Conservation (phyloP, 2,797 vertebrate genomes). For the Xenops minutus region DNA sequence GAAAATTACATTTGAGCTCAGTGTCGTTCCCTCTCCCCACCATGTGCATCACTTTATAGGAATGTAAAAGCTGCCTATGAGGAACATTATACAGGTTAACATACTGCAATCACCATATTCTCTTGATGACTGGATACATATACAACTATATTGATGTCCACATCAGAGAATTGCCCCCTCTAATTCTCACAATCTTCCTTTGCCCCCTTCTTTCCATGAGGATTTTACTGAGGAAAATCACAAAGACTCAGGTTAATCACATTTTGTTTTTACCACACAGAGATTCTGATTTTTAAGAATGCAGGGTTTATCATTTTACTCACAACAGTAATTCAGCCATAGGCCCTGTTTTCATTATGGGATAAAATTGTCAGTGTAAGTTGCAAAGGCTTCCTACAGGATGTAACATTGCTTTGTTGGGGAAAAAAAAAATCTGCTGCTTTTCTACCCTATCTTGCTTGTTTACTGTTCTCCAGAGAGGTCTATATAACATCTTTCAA, state of each 20-base stretch:
- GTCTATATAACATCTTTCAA: neutral
- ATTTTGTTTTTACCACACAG: neutral
- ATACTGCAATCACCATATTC: neutral
- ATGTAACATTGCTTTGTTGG: neutral
- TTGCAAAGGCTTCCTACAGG: neutral
- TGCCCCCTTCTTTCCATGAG: neutral
- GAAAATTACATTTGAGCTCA: neutral
- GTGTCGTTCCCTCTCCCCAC: neutral
- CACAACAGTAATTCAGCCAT: neutral
- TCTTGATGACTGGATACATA: neutral
- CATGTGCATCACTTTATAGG: neutral
- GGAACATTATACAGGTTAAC: neutral
- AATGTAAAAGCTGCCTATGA: neutral
- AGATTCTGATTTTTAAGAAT: neutral
- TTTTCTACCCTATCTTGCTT: neutral
- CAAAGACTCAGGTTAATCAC: neutral
- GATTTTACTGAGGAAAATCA: neutral
- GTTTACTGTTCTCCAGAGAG: slow-evolving; percentile 16
- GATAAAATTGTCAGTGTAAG: neutral
- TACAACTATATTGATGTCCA: neutral
- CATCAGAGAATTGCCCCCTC: neutral
- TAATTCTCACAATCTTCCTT: neutral
- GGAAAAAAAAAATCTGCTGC: neutral
- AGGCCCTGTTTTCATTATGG: neutral
- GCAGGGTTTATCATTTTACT: neutral